Percentiles rank a stretch among this genome's conserved stretches.
phyloP scores from a whole-genome alignment of 30 jellyfish, hydroid and myxozoan genomes.

The Pelagia noctiluca region DNA sequence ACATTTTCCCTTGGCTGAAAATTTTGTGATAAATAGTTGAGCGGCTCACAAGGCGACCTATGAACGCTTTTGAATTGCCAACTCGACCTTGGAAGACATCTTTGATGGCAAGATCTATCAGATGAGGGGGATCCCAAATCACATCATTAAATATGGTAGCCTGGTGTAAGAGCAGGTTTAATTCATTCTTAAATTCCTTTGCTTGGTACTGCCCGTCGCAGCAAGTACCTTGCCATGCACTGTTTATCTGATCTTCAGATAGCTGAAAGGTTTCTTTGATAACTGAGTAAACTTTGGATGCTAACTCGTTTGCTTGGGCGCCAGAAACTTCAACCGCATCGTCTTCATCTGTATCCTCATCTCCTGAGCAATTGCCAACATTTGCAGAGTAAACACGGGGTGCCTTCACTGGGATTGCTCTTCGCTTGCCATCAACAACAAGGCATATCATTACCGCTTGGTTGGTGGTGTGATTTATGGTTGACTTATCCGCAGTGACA shows the following conservation, averaged over 20 bases:
- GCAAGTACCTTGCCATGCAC: conserved; percentile 32
- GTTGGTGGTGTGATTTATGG: conserved; percentile 28
- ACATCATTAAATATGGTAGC: conserved; percentile 6
- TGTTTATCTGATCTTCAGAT: not conserved
- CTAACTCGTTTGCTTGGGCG: conserved; percentile 22
- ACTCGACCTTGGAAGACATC: conserved; percentile 28
- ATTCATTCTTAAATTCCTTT: conserved; percentile 1
- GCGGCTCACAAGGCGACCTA: conserved; percentile 26
- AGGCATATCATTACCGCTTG: conserved; percentile 40
- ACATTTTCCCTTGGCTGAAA: conserved; percentile 36
- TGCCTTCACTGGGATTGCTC: conserved; percentile 53
- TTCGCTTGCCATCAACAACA: conserved; percentile 38
- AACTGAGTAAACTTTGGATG: conserved; percentile 12
- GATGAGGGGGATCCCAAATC: conserved; percentile 49
- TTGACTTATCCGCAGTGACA: conserved; percentile 51
- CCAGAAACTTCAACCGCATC: conserved; percentile 20
- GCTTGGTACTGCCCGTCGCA: conserved; percentile 42
- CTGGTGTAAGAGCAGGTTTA: conserved; percentile 7
- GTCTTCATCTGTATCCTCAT: conserved; percentile 11
- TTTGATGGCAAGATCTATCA: conserved; percentile 23
- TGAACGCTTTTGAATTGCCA: conserved; percentile 19
- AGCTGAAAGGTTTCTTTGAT: conserved; percentile 26
- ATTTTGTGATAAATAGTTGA: conserved; percentile 13
- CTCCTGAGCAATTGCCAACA: not conserved
- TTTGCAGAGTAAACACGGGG: conserved; percentile 11